Conservation (phyloP, 1,140 invertebrate genomes). For the Drosophila carrolli region DNA sequence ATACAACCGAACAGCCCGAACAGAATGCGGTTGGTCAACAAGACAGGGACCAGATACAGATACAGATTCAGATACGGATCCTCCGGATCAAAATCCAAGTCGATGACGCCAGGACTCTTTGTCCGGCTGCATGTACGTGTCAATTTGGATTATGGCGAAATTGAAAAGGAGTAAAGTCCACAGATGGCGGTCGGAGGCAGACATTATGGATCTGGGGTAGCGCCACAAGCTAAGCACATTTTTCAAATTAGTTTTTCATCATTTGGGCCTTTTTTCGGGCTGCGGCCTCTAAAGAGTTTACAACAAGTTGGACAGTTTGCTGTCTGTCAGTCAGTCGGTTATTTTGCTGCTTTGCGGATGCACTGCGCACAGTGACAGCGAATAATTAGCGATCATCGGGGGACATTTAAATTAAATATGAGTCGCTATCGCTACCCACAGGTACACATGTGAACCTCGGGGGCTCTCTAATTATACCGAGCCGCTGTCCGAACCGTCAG, state of each 20-base stretch:
- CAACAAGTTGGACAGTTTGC: conserved; percentile 43
- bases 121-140: conserved; percentile 60
- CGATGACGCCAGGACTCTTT: conserved; percentile 38
- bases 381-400: conserved; percentile 72
- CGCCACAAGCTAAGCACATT: conserved; percentile 57
- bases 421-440: conserved; percentile 36
- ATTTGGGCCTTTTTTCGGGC: conserved; percentile 22
- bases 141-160: conserved; percentile 77
- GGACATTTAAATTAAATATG: conserved; percentile 72
- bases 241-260: conserved; percentile 79
- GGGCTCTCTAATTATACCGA: conserved; percentile 63
- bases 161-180: conserved; percentile 68
- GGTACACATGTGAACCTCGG: conserved; percentile 19
- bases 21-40: conserved; percentile 76
- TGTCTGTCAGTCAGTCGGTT: conserved; percentile 21
- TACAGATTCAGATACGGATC: conserved; percentile 15
- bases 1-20: conserved; percentile 72
- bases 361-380: conserved; percentile 55
- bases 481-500: conserved; percentile 41
- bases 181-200: conserved; percentile 14
- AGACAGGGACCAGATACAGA: conserved; percentile 43
- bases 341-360: conserved; percentile 48
- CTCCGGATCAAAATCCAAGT: neutral
- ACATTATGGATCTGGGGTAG: conserved; percentile 21
- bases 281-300: conserved; percentile 45